Conservation (phyloP, 2,888 invertebrate species). For the Yponomeuta evonymella region DNA sequence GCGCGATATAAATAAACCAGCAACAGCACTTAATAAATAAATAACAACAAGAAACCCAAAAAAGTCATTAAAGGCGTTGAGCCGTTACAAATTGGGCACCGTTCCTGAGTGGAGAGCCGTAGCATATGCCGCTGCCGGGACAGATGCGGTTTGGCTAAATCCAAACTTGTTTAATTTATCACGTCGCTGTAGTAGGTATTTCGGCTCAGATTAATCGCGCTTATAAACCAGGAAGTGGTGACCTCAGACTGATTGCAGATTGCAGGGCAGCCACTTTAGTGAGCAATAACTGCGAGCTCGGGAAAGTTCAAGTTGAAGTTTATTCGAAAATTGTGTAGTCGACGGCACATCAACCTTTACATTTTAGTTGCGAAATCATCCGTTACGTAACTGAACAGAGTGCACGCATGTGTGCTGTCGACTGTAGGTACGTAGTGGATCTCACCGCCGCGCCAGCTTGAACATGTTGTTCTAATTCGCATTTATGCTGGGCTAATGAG, state of each 20-base stretch:
- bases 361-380: too few species aligned
- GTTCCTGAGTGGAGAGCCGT: conserved; percentile 23
- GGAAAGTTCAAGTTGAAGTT: too few species aligned
- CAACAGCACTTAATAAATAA: conserved; percentile 33
- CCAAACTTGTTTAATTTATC: conserved; percentile 13
- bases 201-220: conserved; percentile 7
- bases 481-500: too few species aligned
- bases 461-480: too few species aligned
- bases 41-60: conserved; percentile 35
- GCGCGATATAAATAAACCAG: conserved; percentile 34
- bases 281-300: too few species aligned
- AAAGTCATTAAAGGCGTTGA: conserved; percentile 40
- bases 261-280: background rate
- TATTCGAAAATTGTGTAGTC: too few species aligned
- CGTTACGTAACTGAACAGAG: too few species aligned
- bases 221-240: background rate
- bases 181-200: background rate
- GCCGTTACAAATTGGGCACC: conserved; percentile 42
- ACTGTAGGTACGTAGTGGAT: too few species aligned
- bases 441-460: too few species aligned
- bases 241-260: background rate
- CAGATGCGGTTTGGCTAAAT: conserved; percentile 13
- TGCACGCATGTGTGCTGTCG: too few species aligned
- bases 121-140: conserved; percentile 12
- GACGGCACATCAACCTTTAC: too few species aligned